Evolutionary conservation across 2,888 invertebrate species (phyloP).

Genomic region (Leucozona laternaria): DNA sequence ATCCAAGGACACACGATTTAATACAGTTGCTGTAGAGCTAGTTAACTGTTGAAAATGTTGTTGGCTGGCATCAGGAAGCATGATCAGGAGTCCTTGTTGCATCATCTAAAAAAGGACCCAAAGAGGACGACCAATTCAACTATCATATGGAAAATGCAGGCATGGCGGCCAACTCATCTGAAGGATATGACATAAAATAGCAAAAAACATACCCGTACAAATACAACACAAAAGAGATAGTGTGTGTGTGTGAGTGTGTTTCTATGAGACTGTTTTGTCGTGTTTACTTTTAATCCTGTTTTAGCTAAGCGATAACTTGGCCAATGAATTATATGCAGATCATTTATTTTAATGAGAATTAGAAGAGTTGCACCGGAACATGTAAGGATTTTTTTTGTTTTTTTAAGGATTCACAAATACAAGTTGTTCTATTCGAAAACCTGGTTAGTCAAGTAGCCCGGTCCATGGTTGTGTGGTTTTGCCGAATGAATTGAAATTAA

Average conservation of each 20-base stretch:
- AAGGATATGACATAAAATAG: slow-evolving; percentile 14
- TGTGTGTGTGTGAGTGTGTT: background rate
- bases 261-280: slow-evolving; percentile 20
- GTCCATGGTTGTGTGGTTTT: background rate
- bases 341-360: slow-evolving; percentile 82
- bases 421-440: background rate
- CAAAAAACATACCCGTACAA: slow-evolving; percentile 1
- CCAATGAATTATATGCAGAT: slow-evolving; percentile 76
- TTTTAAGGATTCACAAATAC: slow-evolving; percentile 7
- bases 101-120: slow-evolving; percentile 47
- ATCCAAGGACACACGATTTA: slow-evolving; percentile 50
- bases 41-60: slow-evolving; percentile 64
- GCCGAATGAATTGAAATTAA: slow-evolving; percentile 28
- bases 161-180: background rate
- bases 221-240: background rate
- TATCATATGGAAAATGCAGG: background rate
- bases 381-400: background rate
- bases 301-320: slow-evolving; percentile 62
- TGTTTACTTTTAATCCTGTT: slow-evolving; percentile 63
- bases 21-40: slow-evolving; percentile 63
- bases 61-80: slow-evolving; percentile 19
- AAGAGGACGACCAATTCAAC: background rate
- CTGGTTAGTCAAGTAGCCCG: background rate
- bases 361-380: slow-evolving; percentile 76
- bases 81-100: slow-evolving; percentile 62